These are phyloP conservation scores for Trichechus manatus DNA, from an alignment of 2,113 vertebrate genomes.

Conservation along the genomic window DNA sequence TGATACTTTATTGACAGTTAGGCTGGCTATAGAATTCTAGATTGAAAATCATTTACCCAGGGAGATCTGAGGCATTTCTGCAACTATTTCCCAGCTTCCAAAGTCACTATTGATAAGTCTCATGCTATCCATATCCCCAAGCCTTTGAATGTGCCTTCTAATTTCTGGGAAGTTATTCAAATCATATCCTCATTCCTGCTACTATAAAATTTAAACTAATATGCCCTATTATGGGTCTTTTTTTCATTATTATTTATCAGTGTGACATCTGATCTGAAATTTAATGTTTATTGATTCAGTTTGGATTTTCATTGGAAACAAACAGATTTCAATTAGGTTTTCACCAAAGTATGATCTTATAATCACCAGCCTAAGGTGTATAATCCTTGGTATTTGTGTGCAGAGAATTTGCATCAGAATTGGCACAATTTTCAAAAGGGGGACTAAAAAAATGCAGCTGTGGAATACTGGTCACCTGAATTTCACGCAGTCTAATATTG, in stretches of 20 bases:
- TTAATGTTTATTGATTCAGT: background rate
- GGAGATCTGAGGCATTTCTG: background rate
- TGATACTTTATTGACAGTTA: background rate
- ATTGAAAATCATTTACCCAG: background rate
- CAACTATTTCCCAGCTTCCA: background rate
- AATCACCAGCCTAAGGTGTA: background rate
- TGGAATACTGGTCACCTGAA: background rate
- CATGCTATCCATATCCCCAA: background rate
- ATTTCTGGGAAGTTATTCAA: background rate
- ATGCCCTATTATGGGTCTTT: background rate
- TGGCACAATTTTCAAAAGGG: background rate
- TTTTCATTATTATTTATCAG: background rate
- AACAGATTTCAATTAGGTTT: background rate
- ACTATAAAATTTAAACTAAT: constrained; percentile 39
- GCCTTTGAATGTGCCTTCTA: background rate
- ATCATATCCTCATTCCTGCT: background rate
- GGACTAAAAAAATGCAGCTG: background rate
- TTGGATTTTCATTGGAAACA: constrained; percentile 14
- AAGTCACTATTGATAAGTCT: background rate
- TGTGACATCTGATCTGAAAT: constrained; percentile 13
- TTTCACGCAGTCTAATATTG: background rate
- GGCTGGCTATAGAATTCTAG: background rate
- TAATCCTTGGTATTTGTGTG: background rate
- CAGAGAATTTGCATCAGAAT: background rate
- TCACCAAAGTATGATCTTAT: background rate